These are phyloP conservation scores for Aviceda subcristata DNA, from an alignment of 2,113 vertebrate genomes.

Conservation along the genomic window DNA sequence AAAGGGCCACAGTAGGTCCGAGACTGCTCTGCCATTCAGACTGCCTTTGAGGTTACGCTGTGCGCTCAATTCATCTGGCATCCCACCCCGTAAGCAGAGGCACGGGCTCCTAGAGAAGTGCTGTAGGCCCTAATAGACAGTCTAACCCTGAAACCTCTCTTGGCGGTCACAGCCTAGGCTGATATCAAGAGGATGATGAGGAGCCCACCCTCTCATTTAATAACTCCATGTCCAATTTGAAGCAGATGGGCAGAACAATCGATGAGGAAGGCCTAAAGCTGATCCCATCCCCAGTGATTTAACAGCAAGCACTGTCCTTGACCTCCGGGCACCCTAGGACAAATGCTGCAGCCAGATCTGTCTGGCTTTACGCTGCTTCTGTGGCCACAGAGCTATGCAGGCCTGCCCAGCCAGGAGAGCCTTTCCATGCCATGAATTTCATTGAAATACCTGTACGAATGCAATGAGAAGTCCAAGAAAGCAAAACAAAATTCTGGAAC, in stretches of 20 bases:
- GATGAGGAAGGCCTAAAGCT: not conserved
- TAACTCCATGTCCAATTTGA: not conserved
- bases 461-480: not conserved
- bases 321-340: not conserved
- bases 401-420: not conserved
- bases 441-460: not conserved
- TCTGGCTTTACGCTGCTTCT: not conserved
- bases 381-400: not conserved
- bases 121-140: not conserved
- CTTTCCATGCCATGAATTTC: not conserved
- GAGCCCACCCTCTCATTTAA: accelerated
- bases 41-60: not conserved
- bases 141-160: not conserved
- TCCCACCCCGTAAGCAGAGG: not conserved
- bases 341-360: not conserved
- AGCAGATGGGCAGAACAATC: not conserved
- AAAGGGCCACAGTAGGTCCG: not conserved
- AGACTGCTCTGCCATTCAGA: not conserved
- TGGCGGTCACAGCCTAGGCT: accelerated
- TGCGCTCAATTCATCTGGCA: not conserved
- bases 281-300: not conserved
- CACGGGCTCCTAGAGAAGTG: accelerated
- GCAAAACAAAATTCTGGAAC: not conserved
- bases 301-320: not conserved
- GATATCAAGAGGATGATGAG: not conserved